Base-by-base conservation (phyloP, 1,140 invertebrate species). In the Araneus ventricosus region DNA sequence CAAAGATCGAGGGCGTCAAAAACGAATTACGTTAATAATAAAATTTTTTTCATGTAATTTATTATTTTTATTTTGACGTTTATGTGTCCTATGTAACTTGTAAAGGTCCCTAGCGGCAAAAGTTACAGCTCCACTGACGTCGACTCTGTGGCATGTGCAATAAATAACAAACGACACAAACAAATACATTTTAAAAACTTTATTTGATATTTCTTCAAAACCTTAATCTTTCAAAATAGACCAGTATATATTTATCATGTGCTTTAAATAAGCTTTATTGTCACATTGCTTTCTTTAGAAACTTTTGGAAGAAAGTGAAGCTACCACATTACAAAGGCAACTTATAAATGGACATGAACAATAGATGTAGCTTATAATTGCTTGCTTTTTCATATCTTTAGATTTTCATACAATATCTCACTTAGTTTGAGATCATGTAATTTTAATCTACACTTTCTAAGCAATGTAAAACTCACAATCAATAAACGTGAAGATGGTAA, bases 231-330 rank as follows among this genome's bases (percentile, higher is more conserved):
- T 82, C 75, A 91, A 91, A 91, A 91, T 91, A 91, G 63, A 91
- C 61, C 67, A 79, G 75, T 90, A 90, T 90, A 90, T 90, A 90
- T 88, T 70, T 88, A 75, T 88, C 41, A 41, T 80, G 88, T 90
- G 75, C 86, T 88, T 88, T 67, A 80, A 57, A 79, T 90, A 90
- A 90, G 88, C 88, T 30, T 67, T 79, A 79, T 90, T 90, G 70
- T 90, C 63, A 24, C 24, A 39, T 30, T 90, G 39, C 3, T 67
- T 80, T 80, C 30, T 34, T 80, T 34, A 30, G 70, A 80, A 90
- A 41, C n/a, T 52, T 90, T 80, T 90, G 88, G 67, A 90, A 79
- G 88, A 79, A 75, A 90, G 67, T 79, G 70, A 90, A 90, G n/a
- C 59, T 80, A 79, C 59, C 79, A 79, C 27, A 90, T 80, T 80